Evolutionary conservation across 2,113 vertebrate genomes (phyloP), one percentile per base, ranked within the genome.

Genomic region (Tympanuchus pallidicinctus): DNA sequence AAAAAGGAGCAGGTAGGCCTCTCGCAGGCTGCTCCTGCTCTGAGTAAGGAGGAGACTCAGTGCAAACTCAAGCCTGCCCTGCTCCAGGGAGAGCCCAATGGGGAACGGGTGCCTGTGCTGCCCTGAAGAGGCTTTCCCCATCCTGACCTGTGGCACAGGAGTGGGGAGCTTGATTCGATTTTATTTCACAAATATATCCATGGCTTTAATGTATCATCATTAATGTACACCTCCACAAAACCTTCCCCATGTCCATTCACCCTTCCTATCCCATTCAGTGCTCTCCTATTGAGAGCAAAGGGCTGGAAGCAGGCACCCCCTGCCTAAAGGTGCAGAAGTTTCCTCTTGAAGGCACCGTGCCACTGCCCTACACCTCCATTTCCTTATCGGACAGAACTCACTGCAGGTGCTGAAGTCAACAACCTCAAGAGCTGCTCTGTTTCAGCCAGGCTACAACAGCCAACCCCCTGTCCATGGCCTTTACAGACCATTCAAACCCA

Each of bases 181-280:
- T 95, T 95, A 95, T 95, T 96, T 96, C 88, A 93, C 79, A 95
- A 65, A 90, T 28, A 71, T 3, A 88, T 43, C 82, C 86, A 81
- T 77, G 32, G 79, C 82, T 90, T 86, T 85, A 95, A 82, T 74
- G 25, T 93, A 94, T 50, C 48, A 48, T 48, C 47, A 50, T 50
- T 22, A 50, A 24, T 74, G 25, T 93, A 94, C 79, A 94, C 42
- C 50, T 83, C 79, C 50, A n/a, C 38, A 73, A 93, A 80, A 80
- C 67, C 42, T 80, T 92, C 25, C 67, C 69, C 64, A 63, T 50
- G 59, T 90, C 90, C 88, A 86, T 77, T 94, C 45, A 90, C 82
- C 70, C 13, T 70, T 82, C 50, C 45, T 80, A 42, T 83, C 60
- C 79, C 42, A n/a, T 71, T 43, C 0, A 0, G 10, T 50, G 72